Conservation (phyloP, 2,888 invertebrate species). For the Hemithea aestivaria region DNA sequence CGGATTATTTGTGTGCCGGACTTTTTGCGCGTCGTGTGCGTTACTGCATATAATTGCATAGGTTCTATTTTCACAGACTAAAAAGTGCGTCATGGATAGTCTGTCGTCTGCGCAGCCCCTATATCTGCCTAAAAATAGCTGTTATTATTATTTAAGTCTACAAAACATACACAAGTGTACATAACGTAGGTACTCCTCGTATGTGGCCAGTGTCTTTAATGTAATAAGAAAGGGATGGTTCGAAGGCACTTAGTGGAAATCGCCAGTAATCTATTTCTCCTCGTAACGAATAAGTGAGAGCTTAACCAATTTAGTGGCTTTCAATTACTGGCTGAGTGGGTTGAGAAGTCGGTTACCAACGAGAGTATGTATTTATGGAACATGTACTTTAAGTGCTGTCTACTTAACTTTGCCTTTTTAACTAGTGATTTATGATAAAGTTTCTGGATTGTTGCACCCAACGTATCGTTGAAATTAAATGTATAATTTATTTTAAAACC, state of each 20-base stretch:
- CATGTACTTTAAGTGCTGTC: conserved; percentile 16
- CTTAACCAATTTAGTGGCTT: conserved; percentile 56
- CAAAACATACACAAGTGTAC: too few species aligned
- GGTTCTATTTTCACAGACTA: too few species aligned
- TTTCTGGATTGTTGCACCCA: too few species aligned
- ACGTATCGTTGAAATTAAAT: too few species aligned
- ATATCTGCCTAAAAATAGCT: too few species aligned
- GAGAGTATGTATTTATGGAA: conserved; percentile 8
- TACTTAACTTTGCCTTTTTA: conserved; percentile 5
- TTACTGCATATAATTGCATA: too few species aligned
- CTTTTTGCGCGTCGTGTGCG: too few species aligned
- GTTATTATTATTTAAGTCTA: too few species aligned
- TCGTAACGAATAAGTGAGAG: conserved; percentile 50
- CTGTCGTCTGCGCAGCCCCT: too few species aligned
- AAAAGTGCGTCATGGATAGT: too few species aligned
- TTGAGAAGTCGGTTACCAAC: conserved; percentile 19
- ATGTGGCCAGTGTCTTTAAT: conserved; percentile 23
- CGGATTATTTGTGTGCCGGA: too few species aligned
- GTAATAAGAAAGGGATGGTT: conserved; percentile 41
- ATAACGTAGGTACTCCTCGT: conserved; percentile 7
- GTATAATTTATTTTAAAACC: too few species aligned
- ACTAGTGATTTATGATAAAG: conserved; percentile 22
- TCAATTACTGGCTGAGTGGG: conserved; percentile 43
- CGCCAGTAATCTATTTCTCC: conserved; percentile 53
- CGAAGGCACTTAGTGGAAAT: conserved; percentile 50